Evolutionary conservation across 2,888 invertebrate species (phyloP).

Genomic region (Sthenelais limicola): DNA sequence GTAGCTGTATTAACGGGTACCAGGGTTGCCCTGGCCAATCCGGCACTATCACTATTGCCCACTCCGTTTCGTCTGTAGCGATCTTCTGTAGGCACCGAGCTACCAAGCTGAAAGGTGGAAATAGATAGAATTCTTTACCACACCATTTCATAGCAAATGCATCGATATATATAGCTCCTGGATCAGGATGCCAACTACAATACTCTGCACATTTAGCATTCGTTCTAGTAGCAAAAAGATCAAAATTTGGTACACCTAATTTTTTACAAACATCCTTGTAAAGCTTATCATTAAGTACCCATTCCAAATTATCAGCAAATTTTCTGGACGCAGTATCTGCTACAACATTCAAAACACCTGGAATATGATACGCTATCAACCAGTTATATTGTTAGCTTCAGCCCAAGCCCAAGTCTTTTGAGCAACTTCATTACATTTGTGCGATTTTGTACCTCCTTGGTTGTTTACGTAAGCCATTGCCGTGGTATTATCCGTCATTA

Average conservation of each 20-base stretch:
- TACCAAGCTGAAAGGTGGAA: slow-evolving; percentile 11
- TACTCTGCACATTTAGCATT: background rate
- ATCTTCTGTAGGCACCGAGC: background rate
- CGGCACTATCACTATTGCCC: background rate
- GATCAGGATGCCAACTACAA: background rate
- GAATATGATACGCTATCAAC: background rate
- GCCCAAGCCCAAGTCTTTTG: slow-evolving; percentile 18
- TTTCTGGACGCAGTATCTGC: background rate
- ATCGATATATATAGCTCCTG: background rate
- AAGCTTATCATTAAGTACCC: background rate
- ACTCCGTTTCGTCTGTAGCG: background rate
- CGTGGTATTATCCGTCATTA: slow-evolving; percentile 5
- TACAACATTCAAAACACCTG: background rate
- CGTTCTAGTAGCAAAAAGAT: background rate
- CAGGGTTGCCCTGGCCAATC: background rate
- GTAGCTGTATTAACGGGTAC: background rate
- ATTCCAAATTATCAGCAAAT: slow-evolving; percentile 8
- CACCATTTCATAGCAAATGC: slow-evolving; percentile 4
- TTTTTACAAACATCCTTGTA: background rate
- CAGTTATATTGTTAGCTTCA: slow-evolving; percentile 9
- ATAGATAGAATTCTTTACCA: background rate
- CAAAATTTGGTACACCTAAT: slow-evolving; percentile 2
- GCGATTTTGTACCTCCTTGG: background rate
- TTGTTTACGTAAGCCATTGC: background rate
- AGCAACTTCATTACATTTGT: background rate